Base-by-base conservation (phyloP, 2,113 vertebrate genomes). In the Sminthopsis crassicaudata region DNA sequence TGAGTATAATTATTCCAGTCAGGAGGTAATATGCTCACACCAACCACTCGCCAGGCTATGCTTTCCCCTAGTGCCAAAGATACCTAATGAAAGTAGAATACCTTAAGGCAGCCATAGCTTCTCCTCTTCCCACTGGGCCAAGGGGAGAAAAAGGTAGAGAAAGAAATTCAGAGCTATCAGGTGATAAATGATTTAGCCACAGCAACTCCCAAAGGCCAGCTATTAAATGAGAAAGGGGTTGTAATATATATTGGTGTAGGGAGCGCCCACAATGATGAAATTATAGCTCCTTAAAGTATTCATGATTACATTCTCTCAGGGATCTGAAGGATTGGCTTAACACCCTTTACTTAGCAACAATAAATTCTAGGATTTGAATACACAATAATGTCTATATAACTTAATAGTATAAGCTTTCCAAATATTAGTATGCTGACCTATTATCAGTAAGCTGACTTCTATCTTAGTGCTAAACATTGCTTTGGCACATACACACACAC, bases 251-350 rank as follows among this genome's bases (percentile, higher is more conserved):
- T 22, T 76, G 67, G 67, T n/a, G 14, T 16, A 76, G 36, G 67
- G 6, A 76, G n/a, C 22, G 8, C 27, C 57, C 11, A 36, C 26
- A 30, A 10, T 60, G 30, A 76, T 76, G 67, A 76, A 42, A 76
- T 76, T n/a, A n/a, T 16, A 76, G 36, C 42, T 76, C 4, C 36
- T 76, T 76, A 76, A 76, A 76, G 67, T 76, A 76, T 76, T 76
- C 92, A 22, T 94, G 53, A 95, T 50, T 55, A 51, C 51, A 94
- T 96, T 96, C 96, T 76, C 30, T 93, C 90, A 94, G 93, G 84
- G 96, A 42, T 19, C 76, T 94, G 84, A 53, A 92, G 26, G 95
- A 93, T 94, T 94, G 9, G 3, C 95, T 90, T 90, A 91, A 93
- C 46, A 97, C 84, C 36, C 52, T 95, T 96, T 93, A 67, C 46